phyloP scores from a whole-genome alignment of 2,113 vertebrate species.

The Uropsilus gracilis region DNA sequence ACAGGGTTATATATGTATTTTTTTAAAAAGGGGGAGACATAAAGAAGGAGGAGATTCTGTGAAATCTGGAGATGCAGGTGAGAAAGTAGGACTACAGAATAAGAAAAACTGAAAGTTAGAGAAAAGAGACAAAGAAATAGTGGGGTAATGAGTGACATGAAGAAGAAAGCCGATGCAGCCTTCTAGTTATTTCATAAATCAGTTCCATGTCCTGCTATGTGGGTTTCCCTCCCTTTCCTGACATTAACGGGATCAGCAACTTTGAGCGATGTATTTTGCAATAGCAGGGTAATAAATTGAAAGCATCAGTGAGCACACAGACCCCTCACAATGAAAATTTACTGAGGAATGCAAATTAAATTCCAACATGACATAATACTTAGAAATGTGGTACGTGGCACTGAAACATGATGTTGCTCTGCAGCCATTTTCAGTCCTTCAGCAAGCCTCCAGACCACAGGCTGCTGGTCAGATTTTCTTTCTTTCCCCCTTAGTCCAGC shows the following conservation, averaged over 20 bases:
- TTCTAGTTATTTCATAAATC: neutral
- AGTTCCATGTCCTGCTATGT: neutral
- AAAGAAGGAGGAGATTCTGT: neutral
- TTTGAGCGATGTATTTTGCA: constrained; percentile 55
- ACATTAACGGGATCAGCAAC: constrained; percentile 22
- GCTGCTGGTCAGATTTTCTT: constrained; percentile 44
- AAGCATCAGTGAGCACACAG: constrained; percentile 62
- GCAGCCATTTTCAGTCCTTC: constrained; percentile 31
- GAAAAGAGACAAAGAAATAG: neutral
- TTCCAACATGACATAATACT: constrained; percentile 37
- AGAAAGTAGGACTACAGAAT: neutral
- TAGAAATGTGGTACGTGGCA: constrained; percentile 56
- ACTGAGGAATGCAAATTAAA: constrained; percentile 67
- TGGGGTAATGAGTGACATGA: neutral
- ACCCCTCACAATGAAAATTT: constrained; percentile 48
- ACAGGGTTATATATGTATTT: neutral
- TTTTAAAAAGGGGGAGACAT: neutral
- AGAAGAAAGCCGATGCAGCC: neutral
- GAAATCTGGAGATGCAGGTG: neutral
- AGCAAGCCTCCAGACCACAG: constrained; percentile 47
- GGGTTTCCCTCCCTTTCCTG: constrained; percentile 33
- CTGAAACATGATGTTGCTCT: constrained; percentile 8
- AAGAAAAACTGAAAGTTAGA: constrained; percentile 18
- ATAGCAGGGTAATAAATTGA: constrained; percentile 44
- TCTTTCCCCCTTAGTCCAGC: neutral